Evolutionary conservation across 2,888 invertebrate species (phyloP), one percentile per base, ranked within the genome.

Genomic region (Octonoba sinensis): DNA sequence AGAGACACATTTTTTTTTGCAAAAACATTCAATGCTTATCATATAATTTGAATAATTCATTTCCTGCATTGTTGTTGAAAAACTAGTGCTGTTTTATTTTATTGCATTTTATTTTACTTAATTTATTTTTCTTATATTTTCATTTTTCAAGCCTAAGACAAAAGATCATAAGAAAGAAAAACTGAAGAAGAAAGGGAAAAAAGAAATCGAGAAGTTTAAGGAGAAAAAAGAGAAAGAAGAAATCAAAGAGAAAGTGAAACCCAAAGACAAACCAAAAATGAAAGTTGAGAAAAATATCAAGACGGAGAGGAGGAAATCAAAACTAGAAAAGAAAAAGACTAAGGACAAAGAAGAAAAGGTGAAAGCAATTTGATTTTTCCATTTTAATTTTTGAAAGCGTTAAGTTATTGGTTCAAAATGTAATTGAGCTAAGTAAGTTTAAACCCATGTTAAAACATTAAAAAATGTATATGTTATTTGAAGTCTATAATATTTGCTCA

Each of bases 301-400:
- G 51, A 57, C 51, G n/a, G 81, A 85, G 6, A 84, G 79, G 36
- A 83, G 75, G 64, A 77, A 84, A 76, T 60, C 56, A 60, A 84
- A 82, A 47, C 54, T 66, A 64, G 78, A 78, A n/a, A 72, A 76
- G 73, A 73, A 83, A 69, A 83, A 85, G 72, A 20, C 59, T 24
- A 76, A 85, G 47, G 81, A 83, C 22, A 70, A 74, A 69, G 74
- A 84, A 36, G 74, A 83, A 78, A 74, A 83, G 75, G 77, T 83
- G 70, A 62, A 27, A 54, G 11, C 3, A 36, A 36, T 36, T 36
- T 36, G 36, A 11, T 24, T 27, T 51, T n/a, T 6, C 6, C 44
- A 8, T 51, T 13, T 0, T 8, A 54, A 54, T 18, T 54, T 13
- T 54, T 15, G 16, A 54, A 54, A 0, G 8, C 11, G n/a, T n/a